Base-by-base conservation (phyloP, 1,140 invertebrate species). In the Drosophila grimshawi region DNA sequence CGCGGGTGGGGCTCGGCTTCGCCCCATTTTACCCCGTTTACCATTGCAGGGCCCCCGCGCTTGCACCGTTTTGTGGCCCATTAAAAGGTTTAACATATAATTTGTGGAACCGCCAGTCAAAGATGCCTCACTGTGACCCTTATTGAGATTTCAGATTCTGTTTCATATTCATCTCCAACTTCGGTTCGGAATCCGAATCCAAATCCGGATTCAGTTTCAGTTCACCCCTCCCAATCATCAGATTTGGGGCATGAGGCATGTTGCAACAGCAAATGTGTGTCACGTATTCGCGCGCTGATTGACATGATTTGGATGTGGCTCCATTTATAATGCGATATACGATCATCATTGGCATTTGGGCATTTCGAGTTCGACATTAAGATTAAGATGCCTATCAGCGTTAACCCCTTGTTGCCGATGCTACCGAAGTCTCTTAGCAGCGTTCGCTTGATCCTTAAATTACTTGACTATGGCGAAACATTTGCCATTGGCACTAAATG, bases 221-320 rank as follows among this genome's bases (percentile, higher is more conserved):
- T 32, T 48, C 45, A 48, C 57, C 62, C 3, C 33, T 43, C 35
- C 32, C 41, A 29, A 51, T 51, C 56, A 59, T 60, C 60, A 51
- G 33, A 56, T 37, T 46, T 55, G 57, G 8, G 41, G 41, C 29
- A 64, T 64, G 27, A 5, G 41, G 43, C 43, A 39, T 5, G 8
- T 3, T 10, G 11, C 33, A 35, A n/a, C 43, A 3, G 48, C 49
- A 86, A 86, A 86, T 86, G 82, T 86, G 82, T 86, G 82, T 86
- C 82, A 86, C 82, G 82, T 86, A 74, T 77, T 81, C 57, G 69
- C 61, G 60, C 67, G 53, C 59, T 86, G 82, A 86, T 86, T 86
- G 82, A 86, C 77, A 86, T 86, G 79, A 83, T 83, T 82, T 75
- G 76, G 66, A 46, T 79, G 76, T 57, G 62, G 61, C 61, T 43